phyloP scores from a whole-genome alignment of 2,888 invertebrate species.

The Cerceris rybyensis region DNA sequence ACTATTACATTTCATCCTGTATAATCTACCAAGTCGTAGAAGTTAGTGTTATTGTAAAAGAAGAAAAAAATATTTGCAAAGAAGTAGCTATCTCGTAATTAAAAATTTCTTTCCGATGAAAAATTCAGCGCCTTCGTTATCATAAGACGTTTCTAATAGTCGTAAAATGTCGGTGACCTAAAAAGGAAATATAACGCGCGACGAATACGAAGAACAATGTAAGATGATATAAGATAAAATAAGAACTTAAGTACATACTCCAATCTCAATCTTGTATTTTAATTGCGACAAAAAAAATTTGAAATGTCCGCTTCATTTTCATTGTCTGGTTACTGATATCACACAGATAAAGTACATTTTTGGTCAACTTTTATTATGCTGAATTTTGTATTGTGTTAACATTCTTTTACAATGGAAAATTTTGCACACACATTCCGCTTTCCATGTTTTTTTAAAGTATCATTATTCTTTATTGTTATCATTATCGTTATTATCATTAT shows the following conservation, averaged over 20 bases:
- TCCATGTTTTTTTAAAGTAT: too few species aligned
- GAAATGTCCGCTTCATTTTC: background rate
- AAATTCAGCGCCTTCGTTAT: background rate
- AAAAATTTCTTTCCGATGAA: too few species aligned
- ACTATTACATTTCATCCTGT: too few species aligned
- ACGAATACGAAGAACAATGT: background rate
- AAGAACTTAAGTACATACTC: background rate
- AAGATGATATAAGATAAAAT: background rate
- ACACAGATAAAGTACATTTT: background rate
- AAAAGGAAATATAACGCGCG: background rate
- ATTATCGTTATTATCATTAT: too few species aligned
- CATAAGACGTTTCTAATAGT: background rate
- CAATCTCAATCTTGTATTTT: slow-evolving; percentile 3
- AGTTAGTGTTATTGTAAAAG: too few species aligned
- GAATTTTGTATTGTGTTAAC: too few species aligned
- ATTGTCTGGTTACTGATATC: background rate
- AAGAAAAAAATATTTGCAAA: too few species aligned
- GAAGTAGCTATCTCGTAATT: too few species aligned
- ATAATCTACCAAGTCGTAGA: too few species aligned
- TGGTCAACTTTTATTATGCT: background rate
- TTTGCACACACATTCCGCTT: too few species aligned
- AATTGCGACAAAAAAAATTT: background rate
- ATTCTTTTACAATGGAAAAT: too few species aligned
- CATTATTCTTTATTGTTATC: too few species aligned
- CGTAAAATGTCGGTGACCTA: background rate